Evolutionary conservation across 2,797 vertebrate genomes (phyloP).

Genomic region (Synanceia verrucosa): DNA sequence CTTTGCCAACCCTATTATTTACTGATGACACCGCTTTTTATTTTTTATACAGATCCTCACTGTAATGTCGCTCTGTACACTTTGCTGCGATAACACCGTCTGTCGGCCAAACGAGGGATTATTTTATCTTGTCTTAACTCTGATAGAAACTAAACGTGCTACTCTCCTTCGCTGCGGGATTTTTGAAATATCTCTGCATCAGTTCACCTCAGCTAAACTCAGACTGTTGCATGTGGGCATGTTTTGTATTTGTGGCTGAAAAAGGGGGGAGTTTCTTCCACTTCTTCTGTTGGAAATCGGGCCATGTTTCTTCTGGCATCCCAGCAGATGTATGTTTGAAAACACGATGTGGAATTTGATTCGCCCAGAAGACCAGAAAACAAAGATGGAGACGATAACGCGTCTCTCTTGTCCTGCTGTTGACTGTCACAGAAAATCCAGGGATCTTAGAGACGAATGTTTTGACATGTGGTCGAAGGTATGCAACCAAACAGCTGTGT

Average conservation of each 20-base stretch:
- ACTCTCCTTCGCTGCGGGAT: not conserved
- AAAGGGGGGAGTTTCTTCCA: not conserved
- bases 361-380: not conserved
- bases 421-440: slow-evolving; percentile 41
- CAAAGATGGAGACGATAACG: slow-evolving; percentile 29
- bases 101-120: too few relatives aligned
- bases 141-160: not conserved
- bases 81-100: too few relatives aligned
- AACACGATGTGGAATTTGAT: slow-evolving; percentile 14
- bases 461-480: slow-evolving; percentile 69
- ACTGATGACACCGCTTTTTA: too few relatives aligned
- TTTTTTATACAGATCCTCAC: too few relatives aligned
- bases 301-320: not conserved
- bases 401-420: not conserved
- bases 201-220: not conserved
- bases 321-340: slow-evolving; percentile 29
- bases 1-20: too few relatives aligned
- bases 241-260: slow-evolving; percentile 8
- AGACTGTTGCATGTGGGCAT: not conserved
- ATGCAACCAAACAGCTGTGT: slow-evolving; percentile 51
- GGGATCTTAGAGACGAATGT: slow-evolving; percentile 54
- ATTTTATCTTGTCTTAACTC: not conserved
- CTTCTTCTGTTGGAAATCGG: not conserved
- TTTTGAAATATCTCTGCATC: not conserved
- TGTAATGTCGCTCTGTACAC: too few relatives aligned